These are phyloP conservation scores for Glaucopsyche alexis DNA, from an alignment of 2,888 invertebrate genomes.

Conservation along the genomic window DNA sequence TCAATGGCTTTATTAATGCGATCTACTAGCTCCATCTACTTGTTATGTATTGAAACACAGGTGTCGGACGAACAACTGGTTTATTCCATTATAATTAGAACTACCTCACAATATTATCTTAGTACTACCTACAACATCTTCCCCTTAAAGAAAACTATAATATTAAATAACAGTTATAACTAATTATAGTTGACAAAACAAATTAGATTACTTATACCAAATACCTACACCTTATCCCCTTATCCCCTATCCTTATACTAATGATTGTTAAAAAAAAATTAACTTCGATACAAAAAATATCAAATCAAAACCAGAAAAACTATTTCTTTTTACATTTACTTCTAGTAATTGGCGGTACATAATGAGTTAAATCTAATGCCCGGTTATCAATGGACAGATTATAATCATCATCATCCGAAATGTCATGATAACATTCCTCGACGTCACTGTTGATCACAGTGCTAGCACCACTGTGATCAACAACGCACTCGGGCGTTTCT, in stretches of 20 bases:
- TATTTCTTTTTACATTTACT: background rate
- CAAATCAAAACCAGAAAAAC: background rate
- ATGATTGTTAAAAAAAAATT: too few species aligned
- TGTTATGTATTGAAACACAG: slow-evolving; percentile 3
- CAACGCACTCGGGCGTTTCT: background rate
- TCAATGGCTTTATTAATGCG: too few species aligned
- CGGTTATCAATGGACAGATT: background rate
- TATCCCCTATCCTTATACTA: too few species aligned
- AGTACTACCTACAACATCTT: background rate
- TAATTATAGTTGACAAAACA: too few species aligned
- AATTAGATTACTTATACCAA: too few species aligned
- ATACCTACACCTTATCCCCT: too few species aligned
- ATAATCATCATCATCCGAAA: background rate
- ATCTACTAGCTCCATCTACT: too few species aligned
- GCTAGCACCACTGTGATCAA: background rate
- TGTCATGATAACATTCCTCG: background rate
- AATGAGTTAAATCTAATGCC: background rate
- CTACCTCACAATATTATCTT: background rate
- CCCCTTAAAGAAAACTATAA: too few species aligned
- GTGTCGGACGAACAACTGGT: background rate
- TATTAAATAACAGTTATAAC: too few species aligned
- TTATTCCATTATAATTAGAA: background rate
- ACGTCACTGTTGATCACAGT: background rate
- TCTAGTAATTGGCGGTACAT: background rate
- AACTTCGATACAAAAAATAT: too few species aligned